A percentile compares a stretch with the other conserved stretches of the same genome.
Evolutionary conservation across 1,140 invertebrate genomes (phyloP).

Genomic region (Diachasmimorpha longicaudata): DNA sequence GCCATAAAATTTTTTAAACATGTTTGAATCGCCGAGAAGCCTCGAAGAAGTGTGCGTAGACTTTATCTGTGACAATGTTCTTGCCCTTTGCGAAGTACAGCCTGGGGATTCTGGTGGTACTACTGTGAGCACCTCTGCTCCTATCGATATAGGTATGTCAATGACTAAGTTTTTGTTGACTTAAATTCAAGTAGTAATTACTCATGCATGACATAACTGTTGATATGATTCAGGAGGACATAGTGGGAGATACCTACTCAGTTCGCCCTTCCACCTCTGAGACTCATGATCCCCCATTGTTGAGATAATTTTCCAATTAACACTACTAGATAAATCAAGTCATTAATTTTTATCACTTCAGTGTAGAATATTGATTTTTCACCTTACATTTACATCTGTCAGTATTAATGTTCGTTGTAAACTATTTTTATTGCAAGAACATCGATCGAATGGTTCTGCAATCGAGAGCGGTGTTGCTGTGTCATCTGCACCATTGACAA

Average conservation of each 20-base stretch:
- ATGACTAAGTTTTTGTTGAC: too few species aligned
- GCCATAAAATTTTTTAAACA: constrained; percentile 43
- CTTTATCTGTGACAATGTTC: constrained; percentile 74
- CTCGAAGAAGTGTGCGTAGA: constrained; percentile 74
- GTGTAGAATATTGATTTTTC: too few species aligned
- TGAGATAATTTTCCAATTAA: too few species aligned
- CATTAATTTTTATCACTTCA: too few species aligned
- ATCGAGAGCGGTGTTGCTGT: neutral
- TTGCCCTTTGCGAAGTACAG: constrained; percentile 65
- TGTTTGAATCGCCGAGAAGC: constrained; percentile 70
- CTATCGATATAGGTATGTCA: constrained; percentile 8
- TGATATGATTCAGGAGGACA: too few species aligned
- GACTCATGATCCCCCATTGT: too few species aligned
- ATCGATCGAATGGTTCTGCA: constrained; percentile 7
- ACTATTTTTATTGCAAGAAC: constrained; percentile 1
- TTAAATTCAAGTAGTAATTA: too few species aligned
- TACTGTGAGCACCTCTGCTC: constrained; percentile 8
- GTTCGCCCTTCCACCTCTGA: too few species aligned
- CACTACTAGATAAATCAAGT: too few species aligned
- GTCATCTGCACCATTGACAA: constrained; percentile 22
- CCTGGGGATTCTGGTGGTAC: constrained; percentile 40
- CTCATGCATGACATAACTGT: too few species aligned
- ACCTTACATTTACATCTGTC: too few species aligned
- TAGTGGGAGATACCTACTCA: too few species aligned
- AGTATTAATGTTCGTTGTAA: neutral